Evolutionary conservation across 2,888 invertebrate species (phyloP).

Genomic region (Anarsia innoxiella): DNA sequence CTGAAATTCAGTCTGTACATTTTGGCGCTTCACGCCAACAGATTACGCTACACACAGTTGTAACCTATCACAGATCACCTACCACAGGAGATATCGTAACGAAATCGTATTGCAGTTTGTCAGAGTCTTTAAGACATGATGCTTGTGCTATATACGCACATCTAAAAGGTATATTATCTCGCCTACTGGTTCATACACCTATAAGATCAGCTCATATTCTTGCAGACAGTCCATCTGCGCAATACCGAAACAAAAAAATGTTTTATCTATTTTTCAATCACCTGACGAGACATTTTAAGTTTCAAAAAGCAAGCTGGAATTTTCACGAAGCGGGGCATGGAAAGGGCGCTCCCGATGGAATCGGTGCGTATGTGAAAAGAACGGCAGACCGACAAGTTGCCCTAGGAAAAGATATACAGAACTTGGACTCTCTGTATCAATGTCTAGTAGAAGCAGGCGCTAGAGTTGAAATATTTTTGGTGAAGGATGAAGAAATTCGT

Average conservation of each 20-base stretch:
- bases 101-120: conserved; percentile 1
- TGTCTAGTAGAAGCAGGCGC: conserved; percentile 3
- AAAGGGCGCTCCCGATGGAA: conserved; percentile 20
- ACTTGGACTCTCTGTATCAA: background rate
- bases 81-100: background rate
- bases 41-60: conserved; percentile 4
- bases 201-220: background rate
- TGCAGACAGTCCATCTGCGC: background rate
- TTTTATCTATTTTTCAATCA: conserved; percentile 1
- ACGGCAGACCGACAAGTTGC: conserved; percentile 16
- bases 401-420: conserved; percentile 5
- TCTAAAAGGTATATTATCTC: background rate
- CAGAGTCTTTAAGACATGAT: conserved; percentile 1
- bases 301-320: conserved; percentile 13
- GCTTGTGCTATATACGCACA: conserved; percentile 1
- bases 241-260: background rate
- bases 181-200: background rate
- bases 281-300: background rate
- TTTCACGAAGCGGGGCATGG: conserved; percentile 19
- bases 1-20: conserved; percentile 5
- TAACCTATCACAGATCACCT: background rate
- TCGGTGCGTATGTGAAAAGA: conserved; percentile 18
- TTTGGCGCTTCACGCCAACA: conserved; percentile 8
- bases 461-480: background rate
- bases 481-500: background rate